phyloP scores from a whole-genome alignment of 2,113 vertebrate species.

The Amia ocellicauda region DNA sequence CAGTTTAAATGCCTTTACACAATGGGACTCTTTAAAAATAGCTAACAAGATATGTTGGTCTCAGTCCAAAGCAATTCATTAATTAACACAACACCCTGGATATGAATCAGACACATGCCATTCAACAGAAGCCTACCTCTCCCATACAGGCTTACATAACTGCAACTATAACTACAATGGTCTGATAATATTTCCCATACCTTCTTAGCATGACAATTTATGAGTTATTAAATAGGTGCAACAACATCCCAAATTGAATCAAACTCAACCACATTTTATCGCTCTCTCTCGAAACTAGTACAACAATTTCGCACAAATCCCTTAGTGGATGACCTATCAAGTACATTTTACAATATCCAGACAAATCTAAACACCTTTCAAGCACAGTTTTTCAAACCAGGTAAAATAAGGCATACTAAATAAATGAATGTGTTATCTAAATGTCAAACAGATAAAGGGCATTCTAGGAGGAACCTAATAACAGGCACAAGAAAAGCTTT shows the following conservation, averaged over 20 bases:
- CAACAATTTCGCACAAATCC: no score
- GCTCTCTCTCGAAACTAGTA: no score
- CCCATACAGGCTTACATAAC: conserved; percentile 18
- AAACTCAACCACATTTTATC: conserved; percentile 16
- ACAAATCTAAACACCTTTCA: no score
- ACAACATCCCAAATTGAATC: conserved; percentile 31
- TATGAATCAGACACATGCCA: conserved; percentile 40
- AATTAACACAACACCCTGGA: conserved; percentile 58
- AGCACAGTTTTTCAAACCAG: no score
- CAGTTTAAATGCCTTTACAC: conserved; percentile 44
- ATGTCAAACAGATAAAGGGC: no score
- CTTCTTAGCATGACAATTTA: conserved; percentile 42
- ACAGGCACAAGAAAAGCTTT: no score
- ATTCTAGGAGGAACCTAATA: no score
- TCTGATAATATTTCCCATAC: conserved; percentile 31
- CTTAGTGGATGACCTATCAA: no score
- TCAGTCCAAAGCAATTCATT: conserved; percentile 54
- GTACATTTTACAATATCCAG: no score
- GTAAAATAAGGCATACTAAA: no score
- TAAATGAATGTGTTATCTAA: no score
- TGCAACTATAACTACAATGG: conserved; percentile 35
- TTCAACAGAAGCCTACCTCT: neutral
- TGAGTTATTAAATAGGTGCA: conserved; percentile 29
- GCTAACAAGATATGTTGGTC: conserved; percentile 45
- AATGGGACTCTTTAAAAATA: conserved; percentile 37